Conservation (phyloP, 2,113 vertebrate species). For the Tricholaema leucomelas region DNA sequence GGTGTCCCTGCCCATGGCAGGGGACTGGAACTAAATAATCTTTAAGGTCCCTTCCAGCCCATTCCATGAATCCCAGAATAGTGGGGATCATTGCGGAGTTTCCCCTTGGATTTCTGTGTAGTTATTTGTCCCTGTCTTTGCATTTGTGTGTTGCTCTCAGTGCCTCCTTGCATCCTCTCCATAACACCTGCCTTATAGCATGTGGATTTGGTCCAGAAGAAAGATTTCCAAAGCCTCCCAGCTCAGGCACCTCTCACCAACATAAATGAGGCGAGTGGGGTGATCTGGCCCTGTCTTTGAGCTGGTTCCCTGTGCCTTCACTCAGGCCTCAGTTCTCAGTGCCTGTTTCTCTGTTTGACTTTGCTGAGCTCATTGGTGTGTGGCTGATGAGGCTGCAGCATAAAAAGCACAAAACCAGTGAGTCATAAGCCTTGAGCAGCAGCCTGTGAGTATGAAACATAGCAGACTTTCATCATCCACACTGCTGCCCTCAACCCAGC, state of each 20-base stretch:
- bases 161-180: neutral
- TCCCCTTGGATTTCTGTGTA: neutral
- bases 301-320: neutral
- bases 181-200: neutral
- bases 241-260: neutral
- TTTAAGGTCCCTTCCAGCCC: too few relatives aligned
- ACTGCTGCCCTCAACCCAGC: neutral
- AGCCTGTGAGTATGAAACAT: conserved; percentile 1
- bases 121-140: neutral
- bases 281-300: neutral
- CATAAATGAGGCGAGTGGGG: neutral
- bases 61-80: neutral
- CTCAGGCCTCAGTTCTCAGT: neutral
- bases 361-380: neutral
- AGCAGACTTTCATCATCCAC: conserved; percentile 1
- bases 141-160: neutral
- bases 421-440: conserved; percentile 23
- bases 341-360: neutral
- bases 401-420: neutral
- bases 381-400: neutral
- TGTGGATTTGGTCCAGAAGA: neutral
- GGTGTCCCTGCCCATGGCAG: too few relatives aligned
- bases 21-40: too few relatives aligned
- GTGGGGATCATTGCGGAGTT: neutral
- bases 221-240: neutral